Percentiles rank a stretch among this genome's conserved stretches.
These are phyloP conservation scores for Epinotia demarniana DNA, from an alignment of 2,888 invertebrate species.

Conservation along the genomic window DNA sequence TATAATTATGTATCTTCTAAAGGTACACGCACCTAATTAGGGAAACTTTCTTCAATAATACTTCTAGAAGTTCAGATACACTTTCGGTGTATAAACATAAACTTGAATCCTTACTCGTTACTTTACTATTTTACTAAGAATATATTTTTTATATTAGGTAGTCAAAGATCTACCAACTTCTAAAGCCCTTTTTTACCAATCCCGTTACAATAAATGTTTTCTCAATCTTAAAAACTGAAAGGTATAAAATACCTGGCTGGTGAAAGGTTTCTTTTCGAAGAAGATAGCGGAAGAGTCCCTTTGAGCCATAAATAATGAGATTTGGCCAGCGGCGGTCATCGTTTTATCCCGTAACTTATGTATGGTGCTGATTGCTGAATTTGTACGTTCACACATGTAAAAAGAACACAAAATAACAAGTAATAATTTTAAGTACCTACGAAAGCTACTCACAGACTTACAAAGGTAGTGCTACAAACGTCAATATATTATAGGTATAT, in stretches of 20 bases:
- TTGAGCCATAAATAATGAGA: slow-evolving; percentile 74
- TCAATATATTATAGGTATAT: not conserved
- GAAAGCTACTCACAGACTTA: not conserved
- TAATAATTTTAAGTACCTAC: no score
- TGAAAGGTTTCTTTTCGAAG: slow-evolving; percentile 55
- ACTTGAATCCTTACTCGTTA: no score
- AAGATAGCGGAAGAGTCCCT: slow-evolving; percentile 62
- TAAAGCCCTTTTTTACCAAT: not conserved
- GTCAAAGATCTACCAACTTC: not conserved
- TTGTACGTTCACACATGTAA: slow-evolving; percentile 51
- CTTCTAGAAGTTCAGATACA: no score
- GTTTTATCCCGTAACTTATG: slow-evolving; percentile 64
- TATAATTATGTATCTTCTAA: no score
- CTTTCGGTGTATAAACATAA: no score
- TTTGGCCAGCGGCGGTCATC: slow-evolving; percentile 63
- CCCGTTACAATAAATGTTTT: slow-evolving; percentile 39
- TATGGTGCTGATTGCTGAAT: slow-evolving; percentile 55
- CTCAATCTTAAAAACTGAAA: slow-evolving; percentile 47
- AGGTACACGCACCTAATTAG: no score
- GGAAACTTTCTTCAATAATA: no score
- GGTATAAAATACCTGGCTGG: slow-evolving; percentile 48
- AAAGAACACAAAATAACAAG: slow-evolving; percentile 18
- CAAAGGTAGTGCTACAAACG: not conserved
- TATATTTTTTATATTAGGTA: no score
- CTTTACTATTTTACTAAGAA: no score